A percentile compares a stretch with the other conserved stretches of the same genome.
phyloP scores from a whole-genome alignment of 2,888 invertebrate genomes.

The Leucophora obtusa region DNA sequence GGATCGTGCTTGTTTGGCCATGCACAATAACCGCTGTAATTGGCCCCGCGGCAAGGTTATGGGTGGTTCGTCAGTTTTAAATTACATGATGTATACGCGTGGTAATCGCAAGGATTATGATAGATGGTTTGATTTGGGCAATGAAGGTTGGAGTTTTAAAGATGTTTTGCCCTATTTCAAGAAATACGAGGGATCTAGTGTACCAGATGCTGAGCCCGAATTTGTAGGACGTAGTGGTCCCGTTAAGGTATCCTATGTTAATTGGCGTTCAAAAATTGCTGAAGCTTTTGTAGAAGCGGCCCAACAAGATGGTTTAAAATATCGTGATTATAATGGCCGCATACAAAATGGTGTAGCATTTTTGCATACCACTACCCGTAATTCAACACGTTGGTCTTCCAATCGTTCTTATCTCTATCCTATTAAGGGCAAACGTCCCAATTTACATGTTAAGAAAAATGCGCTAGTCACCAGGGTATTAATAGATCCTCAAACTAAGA shows the following conservation, averaged over 20 bases:
- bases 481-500: slow-evolving; percentile 79
- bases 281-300: slow-evolving; percentile 84
- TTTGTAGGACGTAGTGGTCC: slow-evolving; percentile 81
- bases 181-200: slow-evolving; percentile 86
- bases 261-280: slow-evolving; percentile 81
- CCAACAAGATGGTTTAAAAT: slow-evolving; percentile 82
- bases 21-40: slow-evolving; percentile 86
- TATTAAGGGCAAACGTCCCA: slow-evolving; percentile 79
- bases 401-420: slow-evolving; percentile 82
- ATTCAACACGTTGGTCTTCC: slow-evolving; percentile 82
- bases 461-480: slow-evolving; percentile 80
- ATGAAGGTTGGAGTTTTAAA: slow-evolving; percentile 86
- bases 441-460: slow-evolving; percentile 81
- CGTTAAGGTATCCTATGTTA: slow-evolving; percentile 81
- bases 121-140: slow-evolving; percentile 85
- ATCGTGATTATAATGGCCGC: slow-evolving; percentile 84
- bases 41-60: slow-evolving; percentile 90
- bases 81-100: slow-evolving; percentile 89
- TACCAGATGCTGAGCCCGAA: slow-evolving; percentile 79
- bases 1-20: slow-evolving; percentile 85
- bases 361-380: slow-evolving; percentile 82
- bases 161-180: slow-evolving; percentile 87
- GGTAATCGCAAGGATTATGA: slow-evolving; percentile 87
- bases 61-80: slow-evolving; percentile 89
- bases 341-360: slow-evolving; percentile 82